Evolutionary conservation across 2,888 invertebrate species (phyloP).

Genomic region (Druceiella hillmani): DNA sequence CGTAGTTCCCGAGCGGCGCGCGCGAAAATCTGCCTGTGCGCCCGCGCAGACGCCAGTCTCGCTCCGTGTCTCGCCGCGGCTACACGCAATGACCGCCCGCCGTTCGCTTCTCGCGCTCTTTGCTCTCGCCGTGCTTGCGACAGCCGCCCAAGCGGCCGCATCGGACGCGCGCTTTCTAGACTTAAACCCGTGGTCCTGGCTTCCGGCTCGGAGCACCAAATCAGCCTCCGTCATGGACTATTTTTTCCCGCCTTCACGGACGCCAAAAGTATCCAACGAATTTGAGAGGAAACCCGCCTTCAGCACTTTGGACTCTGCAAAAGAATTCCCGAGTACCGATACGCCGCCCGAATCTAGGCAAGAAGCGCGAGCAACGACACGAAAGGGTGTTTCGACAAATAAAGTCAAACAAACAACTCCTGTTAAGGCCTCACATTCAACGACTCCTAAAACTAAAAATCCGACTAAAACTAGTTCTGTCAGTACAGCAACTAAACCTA

Average conservation of each 20-base stretch:
- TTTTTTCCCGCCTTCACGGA: slow-evolving; percentile 48
- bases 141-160: slow-evolving; percentile 32
- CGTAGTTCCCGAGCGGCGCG: slow-evolving; percentile 20
- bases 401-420: slow-evolving; percentile 40
- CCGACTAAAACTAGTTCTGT: slow-evolving; percentile 20
- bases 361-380: slow-evolving; percentile 41
- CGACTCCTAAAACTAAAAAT: slow-evolving; percentile 34
- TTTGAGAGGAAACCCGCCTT: slow-evolving; percentile 38
- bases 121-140: slow-evolving; percentile 31
- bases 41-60: slow-evolving; percentile 41
- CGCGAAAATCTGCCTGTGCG: slow-evolving; percentile 25
- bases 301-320: slow-evolving; percentile 5
- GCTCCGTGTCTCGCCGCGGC: slow-evolving; percentile 44
- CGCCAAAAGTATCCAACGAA: slow-evolving; percentile 46
- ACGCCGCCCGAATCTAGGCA: slow-evolving; percentile 36
- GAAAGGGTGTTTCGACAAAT: slow-evolving; percentile 36
- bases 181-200: slow-evolving; percentile 49
- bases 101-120: slow-evolving; percentile 40
- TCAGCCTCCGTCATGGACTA: slow-evolving; percentile 50
- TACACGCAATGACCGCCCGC: slow-evolving; percentile 42
- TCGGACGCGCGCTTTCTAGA: slow-evolving; percentile 43
- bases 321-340: slow-evolving; percentile 30
- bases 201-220: slow-evolving; percentile 39
- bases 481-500: slow-evolving; percentile 34
- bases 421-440: slow-evolving; percentile 25